These are phyloP conservation scores for Drosophila niveifrons DNA, from an alignment of 2,888 invertebrate genomes.

Conservation along the genomic window DNA sequence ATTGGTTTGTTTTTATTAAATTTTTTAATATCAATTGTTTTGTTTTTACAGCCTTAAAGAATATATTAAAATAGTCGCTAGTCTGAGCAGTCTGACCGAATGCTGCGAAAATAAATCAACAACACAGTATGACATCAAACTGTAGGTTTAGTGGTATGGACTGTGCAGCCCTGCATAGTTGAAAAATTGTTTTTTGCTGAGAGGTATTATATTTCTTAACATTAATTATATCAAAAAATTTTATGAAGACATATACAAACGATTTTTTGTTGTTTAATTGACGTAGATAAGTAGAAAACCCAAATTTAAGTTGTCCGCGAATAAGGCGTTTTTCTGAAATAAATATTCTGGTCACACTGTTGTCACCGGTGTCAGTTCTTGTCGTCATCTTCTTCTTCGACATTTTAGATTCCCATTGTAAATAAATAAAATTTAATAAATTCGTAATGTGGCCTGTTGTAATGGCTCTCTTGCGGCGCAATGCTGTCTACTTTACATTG, in stretches of 20 bases:
- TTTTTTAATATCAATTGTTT: neutral
- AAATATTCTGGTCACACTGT: neutral
- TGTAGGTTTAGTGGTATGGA: neutral
- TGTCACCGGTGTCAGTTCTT: neutral
- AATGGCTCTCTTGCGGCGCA: conserved; percentile 88
- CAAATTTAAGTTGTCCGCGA: neutral
- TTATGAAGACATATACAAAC: too few relatives aligned
- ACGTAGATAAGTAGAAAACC: too few relatives aligned
- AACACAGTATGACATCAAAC: neutral
- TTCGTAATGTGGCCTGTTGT: conserved; percentile 91
- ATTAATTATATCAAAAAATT: neutral
- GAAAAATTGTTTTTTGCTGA: neutral
- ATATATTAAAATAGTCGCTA: neutral
- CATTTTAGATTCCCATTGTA: neutral
- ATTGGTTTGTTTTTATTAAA: neutral
- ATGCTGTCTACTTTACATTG: conserved; percentile 92
- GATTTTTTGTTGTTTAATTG: too few relatives aligned
- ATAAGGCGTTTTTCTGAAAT: neutral
- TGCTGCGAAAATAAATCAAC: neutral
- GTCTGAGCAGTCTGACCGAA: neutral
- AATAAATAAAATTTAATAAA: conserved; percentile 15
- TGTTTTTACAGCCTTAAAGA: neutral
- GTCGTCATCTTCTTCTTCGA: conserved; percentile 11
- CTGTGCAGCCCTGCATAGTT: neutral
- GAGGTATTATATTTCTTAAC: neutral